Evolutionary conservation across 1,140 invertebrate genomes (phyloP), one percentile per base, ranked within the genome.

Genomic region (Frieseomelitta varia): DNA sequence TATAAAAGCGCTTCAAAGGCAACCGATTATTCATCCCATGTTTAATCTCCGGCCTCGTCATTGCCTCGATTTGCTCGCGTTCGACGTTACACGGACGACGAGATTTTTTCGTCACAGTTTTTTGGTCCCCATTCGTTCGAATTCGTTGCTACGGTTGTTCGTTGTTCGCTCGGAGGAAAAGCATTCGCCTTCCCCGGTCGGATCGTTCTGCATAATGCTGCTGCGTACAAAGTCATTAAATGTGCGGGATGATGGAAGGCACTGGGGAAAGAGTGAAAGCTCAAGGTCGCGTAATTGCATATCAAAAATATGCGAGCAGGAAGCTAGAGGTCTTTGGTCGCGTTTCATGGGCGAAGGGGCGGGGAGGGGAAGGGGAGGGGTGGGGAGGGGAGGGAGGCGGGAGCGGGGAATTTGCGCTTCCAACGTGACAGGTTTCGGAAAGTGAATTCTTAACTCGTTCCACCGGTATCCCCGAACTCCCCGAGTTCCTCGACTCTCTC

Each of bases 401-500:
- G 12, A 8, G 15, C 73, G 12, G 19, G 75, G 24, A 79, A 72
- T 72, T 72, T 21, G 34, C 63, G 75, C 58, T 53, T 85, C 79
- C 78, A 79, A 72, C 56, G 74, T 39, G 75, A 63, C 68, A 72
- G 61, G 67, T 79, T 55, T 68, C 55, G 53, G 67, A 86, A 89
- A 84, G 87, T 87, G 65, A 84, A 88, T 81, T 89, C 84, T 89
- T 87, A 81, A 88, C 81, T 87, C 63, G 68, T 79, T 85, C 69
- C 27, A 19, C 58, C 80, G 78, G 81, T 68, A 69, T 53, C 61
- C 74, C n/a, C 67, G n/a, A 77, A 81, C 82, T 87, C 68, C 15
- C 19, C 53, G 79, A 72, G 67, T 74, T 58, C 34, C 71, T 21
- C 69, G 65, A 63, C 78, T 63, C 81, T 73, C 63, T 34, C 68